phyloP scores from a whole-genome alignment of 2,888 invertebrate species.

The Itoplectis maculator region DNA sequence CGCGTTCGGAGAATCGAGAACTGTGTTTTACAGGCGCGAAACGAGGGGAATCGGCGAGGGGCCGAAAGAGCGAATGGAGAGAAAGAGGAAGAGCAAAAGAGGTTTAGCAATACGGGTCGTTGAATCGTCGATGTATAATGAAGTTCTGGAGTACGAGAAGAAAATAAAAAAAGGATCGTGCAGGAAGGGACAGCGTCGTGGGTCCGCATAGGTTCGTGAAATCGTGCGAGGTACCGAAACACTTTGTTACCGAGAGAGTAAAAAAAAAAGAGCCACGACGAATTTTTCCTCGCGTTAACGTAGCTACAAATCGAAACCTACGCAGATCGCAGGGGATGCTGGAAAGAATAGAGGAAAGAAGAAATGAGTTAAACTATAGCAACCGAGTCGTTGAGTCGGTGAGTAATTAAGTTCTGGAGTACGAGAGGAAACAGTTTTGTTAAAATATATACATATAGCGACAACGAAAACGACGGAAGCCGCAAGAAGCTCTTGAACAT shows the following conservation, averaged over 20 bases:
- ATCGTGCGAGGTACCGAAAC: too few relatives aligned
- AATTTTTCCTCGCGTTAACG: slow-evolving; percentile 46
- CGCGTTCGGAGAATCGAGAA: background rate
- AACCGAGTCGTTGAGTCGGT: slow-evolving; percentile 49
- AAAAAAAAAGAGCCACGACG: slow-evolving; percentile 18
- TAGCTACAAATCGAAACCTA: too few relatives aligned
- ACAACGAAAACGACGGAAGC: slow-evolving; percentile 19
- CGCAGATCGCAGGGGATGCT: too few relatives aligned
- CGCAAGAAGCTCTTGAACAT: slow-evolving; percentile 39
- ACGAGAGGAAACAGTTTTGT: slow-evolving; percentile 11
- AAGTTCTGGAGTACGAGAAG: slow-evolving; percentile 3
- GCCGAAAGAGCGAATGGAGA: too few relatives aligned
- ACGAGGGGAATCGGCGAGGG: too few relatives aligned
- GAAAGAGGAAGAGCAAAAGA: background rate
- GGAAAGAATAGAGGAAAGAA: too few relatives aligned
- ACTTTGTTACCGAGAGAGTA: too few relatives aligned
- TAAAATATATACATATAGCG: background rate
- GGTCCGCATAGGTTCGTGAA: too few relatives aligned
- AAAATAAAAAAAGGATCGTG: slow-evolving; percentile 12
- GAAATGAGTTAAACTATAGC: background rate
- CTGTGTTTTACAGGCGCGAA: too few relatives aligned
- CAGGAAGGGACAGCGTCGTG: slow-evolving; percentile 1
- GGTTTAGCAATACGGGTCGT: slow-evolving; percentile 39
- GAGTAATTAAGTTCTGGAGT: slow-evolving; percentile 23
- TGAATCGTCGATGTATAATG: slow-evolving; percentile 46